Base-by-base conservation (phyloP, 2,888 invertebrate genomes). In the Furcula furcula region DNA sequence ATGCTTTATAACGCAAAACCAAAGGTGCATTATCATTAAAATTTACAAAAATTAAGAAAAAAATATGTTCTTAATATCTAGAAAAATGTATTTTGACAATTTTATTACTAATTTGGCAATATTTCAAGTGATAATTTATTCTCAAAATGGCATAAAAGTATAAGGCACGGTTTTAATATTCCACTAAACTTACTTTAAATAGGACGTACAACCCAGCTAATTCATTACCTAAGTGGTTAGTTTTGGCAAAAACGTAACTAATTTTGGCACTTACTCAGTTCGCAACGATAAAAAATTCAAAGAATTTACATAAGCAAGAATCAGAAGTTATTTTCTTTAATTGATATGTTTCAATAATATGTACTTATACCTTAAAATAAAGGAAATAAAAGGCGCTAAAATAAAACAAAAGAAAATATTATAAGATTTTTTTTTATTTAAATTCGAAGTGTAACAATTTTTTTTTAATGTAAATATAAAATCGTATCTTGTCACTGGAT, bases 131-230 rank as follows among this genome's bases (percentile, higher is more conserved):
- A 83, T 85, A 85, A 77, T 79, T 79, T 77, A 78, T 65, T 72
- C 68, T 80, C 76, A 80, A 81, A 86, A 85, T 84, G 86, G 87
- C 86, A 56, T 87, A 82, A 82, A 81, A 80, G 76, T 86, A 83
- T 88, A 88, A 88, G 87, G 87, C 87, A 88, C 87, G 70, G 74
- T 83, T 84, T 76, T 71, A 76, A 77, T 79, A 76, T 72, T 72
- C 75, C 57, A 72, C 78, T 83, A 76, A 76, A 72, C 60, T 73
- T 78, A 76, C 65, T 71, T n/a, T 72, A 65, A 56, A 63, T 65
- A 83, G 87, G 86, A 87, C 86, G 87, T 78, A 48, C 67, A 72
- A 80, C 69, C 68, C 70, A 70, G 67, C 83, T 84, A 66, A 51
- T 40, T 31, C 55, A 46, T 44, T 34, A 46, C 42, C 59, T 59